Base-by-base conservation (phyloP, 2,888 invertebrate genomes). In the Philhelius pedissequus region DNA sequence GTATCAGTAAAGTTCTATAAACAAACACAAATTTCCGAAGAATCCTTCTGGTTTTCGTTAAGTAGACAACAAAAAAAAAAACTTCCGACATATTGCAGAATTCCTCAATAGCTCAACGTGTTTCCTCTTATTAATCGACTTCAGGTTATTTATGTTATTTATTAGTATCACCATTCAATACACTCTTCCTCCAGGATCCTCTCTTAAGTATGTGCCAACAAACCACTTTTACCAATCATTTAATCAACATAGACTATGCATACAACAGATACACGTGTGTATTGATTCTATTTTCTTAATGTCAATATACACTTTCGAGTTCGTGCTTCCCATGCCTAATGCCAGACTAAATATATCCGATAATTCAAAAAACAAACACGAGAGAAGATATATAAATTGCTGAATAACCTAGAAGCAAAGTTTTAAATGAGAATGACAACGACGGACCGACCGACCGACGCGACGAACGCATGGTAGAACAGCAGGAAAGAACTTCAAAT, bases 301-400 rank as follows among this genome's bases (percentile, higher is more conserved):
- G 45, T 68, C 66, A 73, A 73, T 66, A 73, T 60, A 58, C 32
- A 68, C 60, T 50, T 40, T 50, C 38, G 43, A 66, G 50, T 52
- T 74, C 60, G 60, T 69, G 68, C 32, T 60, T 30, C 50, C 7
- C 69, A 69, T 76, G 50, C 68, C 13, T 58, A 79, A 60, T 79
- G 32, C n/a, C 43, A 25, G 62, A 45, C 48, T 64, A 45, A 48
- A 20, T 35, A 35, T 27, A 69, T 54, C 58, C 27, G 38, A 60
- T 35, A 66, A 40, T 50, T 60, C 27, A 60, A 38, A 40, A 60
- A 15, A 25, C 45, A 45, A 64, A 64, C 32, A 32, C 11, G 18
- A 27, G 13, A 30, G 20, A 48, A 0, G 13, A 50, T 3, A 43
- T 30, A 43, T 18, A 62, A 62, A 64, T 20, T 64, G 45, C 48